Percentiles rank a stretch among this genome's conserved stretches.
phyloP scores from a whole-genome alignment of 1,140 invertebrate species.

The Zaprionus vittiger region DNA sequence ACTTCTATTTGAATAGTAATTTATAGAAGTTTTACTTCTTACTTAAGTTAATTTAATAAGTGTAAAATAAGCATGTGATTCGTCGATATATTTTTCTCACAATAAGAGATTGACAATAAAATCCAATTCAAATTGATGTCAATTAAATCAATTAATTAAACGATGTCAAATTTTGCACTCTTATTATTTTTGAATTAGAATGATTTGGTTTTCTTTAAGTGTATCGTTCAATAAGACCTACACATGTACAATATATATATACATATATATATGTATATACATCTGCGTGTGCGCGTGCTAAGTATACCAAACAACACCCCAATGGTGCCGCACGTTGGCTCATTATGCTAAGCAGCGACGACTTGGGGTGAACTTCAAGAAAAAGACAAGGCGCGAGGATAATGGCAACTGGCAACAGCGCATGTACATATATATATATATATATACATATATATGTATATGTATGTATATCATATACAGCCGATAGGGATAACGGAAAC shows the following conservation, averaged over 20 bases:
- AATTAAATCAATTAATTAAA: no score
- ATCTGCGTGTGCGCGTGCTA: constrained; percentile 22
- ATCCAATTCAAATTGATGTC: no score
- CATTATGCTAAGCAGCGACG: constrained; percentile 72
- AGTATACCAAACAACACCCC: constrained; percentile 47
- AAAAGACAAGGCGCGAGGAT: constrained; percentile 39
- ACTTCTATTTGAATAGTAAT: no score
- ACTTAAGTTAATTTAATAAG: no score
- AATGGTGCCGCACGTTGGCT: constrained; percentile 22
- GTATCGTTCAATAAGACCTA: not conserved
- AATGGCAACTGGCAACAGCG: constrained; percentile 36
- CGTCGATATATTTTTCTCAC: no score
- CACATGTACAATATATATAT: not conserved
- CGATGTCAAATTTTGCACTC: no score
- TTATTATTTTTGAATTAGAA: no score
- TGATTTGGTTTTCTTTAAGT: not conserved
- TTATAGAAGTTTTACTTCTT: no score
- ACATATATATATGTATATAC: not conserved
- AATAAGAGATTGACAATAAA: no score
- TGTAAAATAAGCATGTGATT: no score
- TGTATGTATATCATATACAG: not conserved
- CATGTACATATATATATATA: not conserved
- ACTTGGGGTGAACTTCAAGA: constrained; percentile 49
- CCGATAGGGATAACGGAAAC: not conserved
- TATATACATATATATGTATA: not conserved